phyloP scores from a whole-genome alignment of 23 tunicate species.

The Halocynthia aurantium region DNA sequence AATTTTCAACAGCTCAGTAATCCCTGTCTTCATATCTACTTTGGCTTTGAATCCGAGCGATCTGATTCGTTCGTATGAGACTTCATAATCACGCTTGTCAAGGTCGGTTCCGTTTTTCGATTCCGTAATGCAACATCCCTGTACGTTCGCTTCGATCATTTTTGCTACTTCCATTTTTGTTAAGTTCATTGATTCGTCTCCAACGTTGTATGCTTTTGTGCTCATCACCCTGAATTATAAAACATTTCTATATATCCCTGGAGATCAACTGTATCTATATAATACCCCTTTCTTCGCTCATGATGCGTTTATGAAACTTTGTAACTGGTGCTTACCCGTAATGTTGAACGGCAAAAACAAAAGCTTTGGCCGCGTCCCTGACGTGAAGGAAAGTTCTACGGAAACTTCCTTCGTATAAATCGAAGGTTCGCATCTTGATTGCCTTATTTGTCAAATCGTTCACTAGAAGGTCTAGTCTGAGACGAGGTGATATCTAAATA shows the following conservation, averaged over 20 bases:
- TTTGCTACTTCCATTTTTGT: conserved; percentile 92
- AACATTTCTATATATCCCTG: not conserved
- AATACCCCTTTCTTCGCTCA: no score
- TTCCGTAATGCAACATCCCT: conserved; percentile 88
- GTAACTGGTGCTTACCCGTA: conserved; percentile 44
- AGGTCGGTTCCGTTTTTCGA: conserved; percentile 82
- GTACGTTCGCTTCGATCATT: conserved; percentile 88
- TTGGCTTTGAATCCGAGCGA: conserved; percentile 77
- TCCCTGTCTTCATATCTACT: conserved; percentile 63
- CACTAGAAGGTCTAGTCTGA: conserved; percentile 87
- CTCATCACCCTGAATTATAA: conserved; percentile 57
- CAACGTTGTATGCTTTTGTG: conserved; percentile 89
- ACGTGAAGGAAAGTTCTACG: conserved; percentile 97
- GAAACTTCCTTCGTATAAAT: conserved; percentile 92
- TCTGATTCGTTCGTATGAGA: conserved; percentile 68
- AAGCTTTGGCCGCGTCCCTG: conserved; percentile 82
- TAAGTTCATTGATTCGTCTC: conserved; percentile 99
- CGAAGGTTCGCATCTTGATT: conserved; percentile 59
- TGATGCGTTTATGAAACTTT: no score
- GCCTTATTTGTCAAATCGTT: conserved; percentile 93
- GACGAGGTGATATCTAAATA: conserved; percentile 83
- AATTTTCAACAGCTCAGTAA: conserved; percentile 77
- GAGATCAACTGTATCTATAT: no score
- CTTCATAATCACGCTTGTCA: conserved; percentile 98
- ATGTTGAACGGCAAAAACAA: conserved; percentile 86